Evolutionary conservation across 2,888 invertebrate genomes (phyloP).

Genomic region (Clunio marinus): DNA sequence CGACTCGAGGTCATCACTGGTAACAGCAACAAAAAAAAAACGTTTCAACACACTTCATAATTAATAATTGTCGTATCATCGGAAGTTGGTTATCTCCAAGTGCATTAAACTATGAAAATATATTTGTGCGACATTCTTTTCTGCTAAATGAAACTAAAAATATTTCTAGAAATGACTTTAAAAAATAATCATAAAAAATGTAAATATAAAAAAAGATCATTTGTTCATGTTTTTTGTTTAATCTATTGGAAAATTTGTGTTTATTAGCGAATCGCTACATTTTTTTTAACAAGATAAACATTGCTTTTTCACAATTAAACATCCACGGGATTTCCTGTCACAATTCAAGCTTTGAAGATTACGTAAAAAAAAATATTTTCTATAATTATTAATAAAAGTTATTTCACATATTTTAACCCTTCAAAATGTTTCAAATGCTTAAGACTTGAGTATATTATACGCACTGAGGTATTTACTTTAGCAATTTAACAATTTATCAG

Average conservation of each 20-base stretch:
- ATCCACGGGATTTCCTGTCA: no score
- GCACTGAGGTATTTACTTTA: no score
- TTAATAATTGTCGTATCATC: slow-evolving; percentile 34
- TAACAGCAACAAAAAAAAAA: neutral
- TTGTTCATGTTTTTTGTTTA: slow-evolving; percentile 9
- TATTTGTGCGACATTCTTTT: neutral
- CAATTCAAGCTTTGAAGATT: no score
- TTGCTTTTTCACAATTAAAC: no score
- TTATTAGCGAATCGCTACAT: slow-evolving; percentile 33
- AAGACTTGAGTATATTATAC: no score
- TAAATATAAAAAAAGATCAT: no score
- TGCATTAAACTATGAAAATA: slow-evolving; percentile 38
- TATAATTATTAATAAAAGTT: no score
- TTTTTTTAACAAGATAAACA: no score
- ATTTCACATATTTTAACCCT: no score
- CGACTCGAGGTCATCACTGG: slow-evolving; percentile 16
- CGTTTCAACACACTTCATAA: slow-evolving; percentile 26
- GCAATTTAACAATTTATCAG: no score
- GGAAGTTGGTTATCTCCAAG: slow-evolving; percentile 37
- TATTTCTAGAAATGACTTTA: neutral
- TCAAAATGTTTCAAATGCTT: no score
- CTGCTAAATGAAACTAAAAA: neutral
- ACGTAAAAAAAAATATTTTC: no score
- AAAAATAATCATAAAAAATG: slow-evolving; percentile 6
- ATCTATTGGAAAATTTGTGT: slow-evolving; percentile 38